Base-by-base conservation (phyloP, 2,888 invertebrate species). In the Molanna angustata region DNA sequence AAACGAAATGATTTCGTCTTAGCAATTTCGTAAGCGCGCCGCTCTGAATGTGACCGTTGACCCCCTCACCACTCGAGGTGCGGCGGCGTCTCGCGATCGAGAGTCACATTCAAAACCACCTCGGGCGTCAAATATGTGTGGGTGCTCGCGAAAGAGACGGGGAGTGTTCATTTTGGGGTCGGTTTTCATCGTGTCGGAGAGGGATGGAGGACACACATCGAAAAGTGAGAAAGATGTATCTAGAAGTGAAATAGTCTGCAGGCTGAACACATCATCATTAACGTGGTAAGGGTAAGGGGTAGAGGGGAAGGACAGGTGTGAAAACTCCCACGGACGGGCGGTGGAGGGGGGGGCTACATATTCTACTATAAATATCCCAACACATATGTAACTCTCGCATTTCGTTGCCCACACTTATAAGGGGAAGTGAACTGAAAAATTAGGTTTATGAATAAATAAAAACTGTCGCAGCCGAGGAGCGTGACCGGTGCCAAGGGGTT, bases 251-350 rank as follows among this genome's bases (percentile, higher is more conserved):
- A 80, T 82, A 82, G 83, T 83, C 82, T 80, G 80, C 81, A 80
- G 82, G 82, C 82, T 80, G 82, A 80, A 79, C 83, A 84, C 84
- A 84, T 84, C 84, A 84, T 84, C 84, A 84, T 84, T 84, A 84
- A 83, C 84, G 84, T 83, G 84, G 78, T 79, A 80, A 78, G 42
- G 68, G 75, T 74, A 49, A 49, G 50, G 33, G 31, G 48, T 74
- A 74, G 74, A 21, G 40, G 47, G 33, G 40, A 55, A 44, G 33
- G 32, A 69, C 76, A 76, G 74, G 74, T 80, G 80, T 73, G 75
- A 69, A 64, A 67, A 66, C 70, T 80, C 80, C 75, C 80, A 80
- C 76, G 39, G 31, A 22, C 47, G 46, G 21, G 40, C 17, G 47
- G 32, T 37, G 13, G 16, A 13, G 39, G 32, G 32, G 41, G 48